Conservation (phyloP, 2,113 vertebrate genomes). For the Scomber japonicus region DNA sequence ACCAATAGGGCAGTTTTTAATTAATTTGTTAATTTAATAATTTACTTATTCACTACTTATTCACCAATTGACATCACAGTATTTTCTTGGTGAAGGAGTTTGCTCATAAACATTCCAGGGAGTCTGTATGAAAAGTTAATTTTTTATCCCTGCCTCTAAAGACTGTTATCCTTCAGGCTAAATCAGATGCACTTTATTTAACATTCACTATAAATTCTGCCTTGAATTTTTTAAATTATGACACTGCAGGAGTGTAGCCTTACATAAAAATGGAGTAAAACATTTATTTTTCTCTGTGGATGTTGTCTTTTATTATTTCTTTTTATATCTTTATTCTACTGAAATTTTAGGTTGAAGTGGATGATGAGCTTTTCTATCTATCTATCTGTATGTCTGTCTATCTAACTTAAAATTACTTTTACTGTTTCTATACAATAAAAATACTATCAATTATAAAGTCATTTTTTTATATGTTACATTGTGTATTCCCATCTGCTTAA, state of each 20-base stretch:
- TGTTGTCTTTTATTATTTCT: background rate
- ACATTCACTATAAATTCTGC: conserved; percentile 1
- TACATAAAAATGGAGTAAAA: too few relatives aligned
- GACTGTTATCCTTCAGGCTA: background rate
- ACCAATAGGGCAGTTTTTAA: background rate
- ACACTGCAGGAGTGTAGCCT: conserved; percentile 5
- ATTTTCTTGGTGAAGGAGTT: conserved; percentile 23
- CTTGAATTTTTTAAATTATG: too few relatives aligned
- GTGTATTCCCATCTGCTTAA: background rate
- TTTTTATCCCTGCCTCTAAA: conserved; percentile 30
- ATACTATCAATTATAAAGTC: too few relatives aligned
- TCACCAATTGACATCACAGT: conserved; percentile 15
- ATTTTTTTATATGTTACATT: too few relatives aligned
- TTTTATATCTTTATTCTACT: conserved; percentile 6
- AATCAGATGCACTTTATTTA: conserved; percentile 17
- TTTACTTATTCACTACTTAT: background rate
- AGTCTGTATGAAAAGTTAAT: conserved; percentile 27
- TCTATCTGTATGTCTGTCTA: background rate
- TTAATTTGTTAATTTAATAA: background rate
- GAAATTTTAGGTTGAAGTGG: background rate
- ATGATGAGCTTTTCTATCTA: background rate
- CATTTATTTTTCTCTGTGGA: background rate
- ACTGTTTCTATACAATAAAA: too few relatives aligned
- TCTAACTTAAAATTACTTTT: too few relatives aligned
- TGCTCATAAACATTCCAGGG: conserved; percentile 14